A percentile compares a stretch with the other conserved stretches of the same genome.
These are phyloP conservation scores for Podocnemis expansa DNA, from an alignment of 2,113 vertebrate species.

Conservation along the genomic window DNA sequence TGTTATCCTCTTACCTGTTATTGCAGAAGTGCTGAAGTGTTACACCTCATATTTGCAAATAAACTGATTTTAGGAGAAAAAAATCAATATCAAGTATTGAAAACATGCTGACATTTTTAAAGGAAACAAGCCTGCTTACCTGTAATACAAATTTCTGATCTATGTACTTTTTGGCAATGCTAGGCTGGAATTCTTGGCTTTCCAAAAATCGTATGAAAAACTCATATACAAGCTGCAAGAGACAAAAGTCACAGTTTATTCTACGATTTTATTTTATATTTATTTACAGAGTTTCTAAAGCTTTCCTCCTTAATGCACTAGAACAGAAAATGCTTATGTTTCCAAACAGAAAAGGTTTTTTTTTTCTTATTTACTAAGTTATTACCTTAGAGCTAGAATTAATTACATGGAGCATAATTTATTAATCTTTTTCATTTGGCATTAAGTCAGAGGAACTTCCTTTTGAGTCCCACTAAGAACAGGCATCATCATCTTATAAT, in stretches of 20 bases:
- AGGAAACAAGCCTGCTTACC: slow-evolving; percentile 81
- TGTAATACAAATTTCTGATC: slow-evolving; percentile 99
- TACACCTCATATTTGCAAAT: not conserved
- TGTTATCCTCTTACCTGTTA: not conserved
- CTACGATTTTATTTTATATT: not conserved
- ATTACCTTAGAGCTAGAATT: not conserved
- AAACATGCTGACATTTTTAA: not conserved
- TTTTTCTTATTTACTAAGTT: not conserved
- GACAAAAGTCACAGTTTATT: not conserved
- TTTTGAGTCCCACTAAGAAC: not conserved
- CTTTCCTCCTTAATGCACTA: not conserved
- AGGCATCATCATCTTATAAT: slow-evolving; percentile 22
- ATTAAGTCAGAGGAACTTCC: slow-evolving; percentile 30
- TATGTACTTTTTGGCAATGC: slow-evolving; percentile 99
- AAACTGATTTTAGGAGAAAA: not conserved
- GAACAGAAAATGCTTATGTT: not conserved
- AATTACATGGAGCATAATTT: slow-evolving; percentile 10
- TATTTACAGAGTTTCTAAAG: not conserved
- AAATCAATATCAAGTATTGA: not conserved
- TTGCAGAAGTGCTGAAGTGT: not conserved
- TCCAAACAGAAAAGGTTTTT: not conserved
- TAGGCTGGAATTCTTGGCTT: slow-evolving; percentile 99
- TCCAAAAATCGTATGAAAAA: slow-evolving; percentile 99
- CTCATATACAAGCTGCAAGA: slow-evolving; percentile 96
- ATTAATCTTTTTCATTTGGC: slow-evolving; percentile 49